Evolutionary conservation across 2,888 invertebrate species (phyloP), one percentile per base, ranked within the genome.

Genomic region (Coelogynopora nodosa): DNA sequence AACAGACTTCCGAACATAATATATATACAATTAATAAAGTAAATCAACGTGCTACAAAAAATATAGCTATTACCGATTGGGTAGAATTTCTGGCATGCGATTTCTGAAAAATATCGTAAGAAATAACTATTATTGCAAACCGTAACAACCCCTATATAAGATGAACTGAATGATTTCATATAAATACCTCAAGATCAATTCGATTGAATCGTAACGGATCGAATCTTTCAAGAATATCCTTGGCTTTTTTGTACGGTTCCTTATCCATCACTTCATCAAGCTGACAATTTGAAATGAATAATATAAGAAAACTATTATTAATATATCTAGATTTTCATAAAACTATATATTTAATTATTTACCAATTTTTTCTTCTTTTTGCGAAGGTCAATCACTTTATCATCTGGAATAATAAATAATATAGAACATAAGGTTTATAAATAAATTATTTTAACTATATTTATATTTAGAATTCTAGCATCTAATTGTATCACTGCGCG

Each of bases 181-280:
- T 10, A 80, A 10, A 13, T 23, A 80, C 81, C 5, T 80, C 81
- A 23, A 80, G 23, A 23, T 80, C 81, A 5, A 80, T 80, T 80
- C 81, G 89, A 88, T 90, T 90, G 88, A 90, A 90, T 82, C 90
- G 89, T 18, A 94, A 94, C 28, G 94, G 94, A 88, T 94, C 96
- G 93, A 95, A 97, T 91, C 95, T 95, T 91, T 96, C 95, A 87
- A 97, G 93, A 89, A 97, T 95, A 91, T 95, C 94, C 91, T 95
- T 96, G 0, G 97, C 97, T 90, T 95, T 92, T 88, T 98, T 98
- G 91, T 97, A 99, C 0, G 97, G 98, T 92, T 98, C 98, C 67
- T 95, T 98, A 90, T 98, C 97, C 94, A 96, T 97, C 31, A 99
- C 97, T 91, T 96, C 95, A 90, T 98, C 97, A 87, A 99, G 89